phyloP scores from a whole-genome alignment of 2,888 invertebrate species.

The Andrena minutula region DNA sequence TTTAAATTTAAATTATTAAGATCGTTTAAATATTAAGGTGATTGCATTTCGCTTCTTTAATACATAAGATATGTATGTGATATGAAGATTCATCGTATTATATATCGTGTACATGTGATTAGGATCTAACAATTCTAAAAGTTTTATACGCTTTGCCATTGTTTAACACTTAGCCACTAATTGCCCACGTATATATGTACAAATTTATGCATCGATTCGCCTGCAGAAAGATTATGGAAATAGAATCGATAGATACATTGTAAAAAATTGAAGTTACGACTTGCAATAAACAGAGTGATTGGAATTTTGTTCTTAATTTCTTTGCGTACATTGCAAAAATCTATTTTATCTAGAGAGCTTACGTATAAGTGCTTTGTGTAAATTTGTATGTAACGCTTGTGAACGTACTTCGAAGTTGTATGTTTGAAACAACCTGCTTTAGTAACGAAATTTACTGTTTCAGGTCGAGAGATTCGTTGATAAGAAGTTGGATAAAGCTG shows the following conservation, averaged over 20 bases:
- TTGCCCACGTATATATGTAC: constrained; percentile 14
- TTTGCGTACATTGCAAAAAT: constrained; percentile 10
- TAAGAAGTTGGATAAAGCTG: constrained; percentile 92
- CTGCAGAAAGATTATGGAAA: neutral
- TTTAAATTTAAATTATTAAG: constrained; percentile 27
- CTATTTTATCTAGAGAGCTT: neutral
- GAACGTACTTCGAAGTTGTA: neutral
- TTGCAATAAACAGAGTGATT: constrained; percentile 46
- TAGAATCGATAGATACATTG: constrained; percentile 14
- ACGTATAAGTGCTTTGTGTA: constrained; percentile 21
- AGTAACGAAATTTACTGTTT: constrained; percentile 55
- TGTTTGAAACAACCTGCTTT: neutral
- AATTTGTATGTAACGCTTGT: constrained; percentile 10
- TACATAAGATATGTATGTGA: constrained; percentile 13
- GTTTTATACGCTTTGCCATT: constrained; percentile 16
- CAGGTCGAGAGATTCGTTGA: constrained; percentile 94
- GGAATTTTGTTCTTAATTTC: constrained; percentile 40
- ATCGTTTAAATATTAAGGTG: neutral
- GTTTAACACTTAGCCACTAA: constrained; percentile 16
- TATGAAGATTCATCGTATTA: neutral
- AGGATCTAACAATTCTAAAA: constrained; percentile 25
- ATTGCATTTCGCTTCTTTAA: constrained; percentile 22
- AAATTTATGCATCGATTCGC: constrained; percentile 26
- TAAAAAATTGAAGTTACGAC: constrained; percentile 29
- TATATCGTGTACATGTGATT: constrained; percentile 11